Evolutionary conservation across 1,140 invertebrate species (phyloP).

Genomic region (Bombus breviceps): DNA sequence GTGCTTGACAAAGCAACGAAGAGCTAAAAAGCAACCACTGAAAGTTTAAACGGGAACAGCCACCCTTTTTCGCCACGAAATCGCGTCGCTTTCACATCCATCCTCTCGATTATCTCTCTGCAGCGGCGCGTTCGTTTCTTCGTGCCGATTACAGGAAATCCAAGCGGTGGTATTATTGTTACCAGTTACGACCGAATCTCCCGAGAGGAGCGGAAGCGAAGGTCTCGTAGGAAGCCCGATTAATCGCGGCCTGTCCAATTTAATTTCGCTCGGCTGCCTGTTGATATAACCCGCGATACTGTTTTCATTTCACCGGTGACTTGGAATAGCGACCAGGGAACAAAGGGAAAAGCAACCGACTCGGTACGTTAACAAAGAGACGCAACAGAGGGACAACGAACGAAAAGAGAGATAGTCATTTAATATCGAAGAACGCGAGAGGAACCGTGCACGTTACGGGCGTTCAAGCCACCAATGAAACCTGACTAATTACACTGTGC

Average conservation of each 20-base stretch:
- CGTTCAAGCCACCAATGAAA: constrained; percentile 1
- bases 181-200: constrained; percentile 3
- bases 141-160: background rate
- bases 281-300: constrained; percentile 1
- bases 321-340: background rate
- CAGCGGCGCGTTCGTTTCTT: background rate
- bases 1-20: background rate
- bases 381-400: background rate
- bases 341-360: background rate
- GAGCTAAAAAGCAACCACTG: background rate
- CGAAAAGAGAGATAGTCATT: background rate
- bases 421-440: background rate
- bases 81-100: background rate
- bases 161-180: constrained; percentile 5
- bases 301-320: constrained; percentile 5
- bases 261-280: constrained; percentile 27
- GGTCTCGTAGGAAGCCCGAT: background rate
- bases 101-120: background rate
- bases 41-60: background rate
- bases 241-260: constrained; percentile 27
- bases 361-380: background rate
- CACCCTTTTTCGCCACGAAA: background rate
- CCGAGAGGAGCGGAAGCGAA: background rate
- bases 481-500: constrained; percentile 46
- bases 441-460: background rate